A percentile compares a stretch with the other conserved stretches of the same genome.
These are phyloP conservation scores for Ceriagrion tenellum DNA, from an alignment of 2,888 invertebrate genomes.

Conservation along the genomic window DNA sequence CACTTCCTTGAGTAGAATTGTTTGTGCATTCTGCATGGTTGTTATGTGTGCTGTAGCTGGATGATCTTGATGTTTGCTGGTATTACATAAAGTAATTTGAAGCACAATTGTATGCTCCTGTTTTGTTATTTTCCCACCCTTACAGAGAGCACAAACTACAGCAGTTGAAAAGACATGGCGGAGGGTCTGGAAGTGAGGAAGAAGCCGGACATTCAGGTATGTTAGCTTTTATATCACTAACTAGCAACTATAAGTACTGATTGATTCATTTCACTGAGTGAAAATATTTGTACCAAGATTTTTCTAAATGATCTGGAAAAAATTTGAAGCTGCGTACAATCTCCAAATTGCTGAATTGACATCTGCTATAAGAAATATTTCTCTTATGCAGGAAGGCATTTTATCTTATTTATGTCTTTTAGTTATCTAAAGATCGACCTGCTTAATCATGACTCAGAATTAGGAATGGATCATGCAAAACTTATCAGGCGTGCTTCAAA, in stretches of 20 bases:
- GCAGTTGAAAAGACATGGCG: slow-evolving; percentile 87
- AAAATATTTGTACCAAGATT: neutral
- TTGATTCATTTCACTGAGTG: neutral
- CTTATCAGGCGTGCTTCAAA: too few species aligned
- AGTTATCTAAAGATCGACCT: too few species aligned
- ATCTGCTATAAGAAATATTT: too few species aligned
- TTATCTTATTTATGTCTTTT: too few species aligned
- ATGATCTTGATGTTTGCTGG: slow-evolving; percentile 60
- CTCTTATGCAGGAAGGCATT: too few species aligned
- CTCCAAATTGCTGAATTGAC: too few species aligned
- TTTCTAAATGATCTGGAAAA: neutral
- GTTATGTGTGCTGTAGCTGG: slow-evolving; percentile 54
- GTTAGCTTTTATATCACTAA: slow-evolving; percentile 54
- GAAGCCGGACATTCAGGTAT: slow-evolving; percentile 89
- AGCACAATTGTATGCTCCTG: slow-evolving; percentile 52
- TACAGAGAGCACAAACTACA: slow-evolving; percentile 89
- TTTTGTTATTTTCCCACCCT: slow-evolving; percentile 71
- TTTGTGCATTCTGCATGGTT: slow-evolving; percentile 62
- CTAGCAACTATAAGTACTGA: neutral
- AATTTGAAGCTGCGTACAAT: neutral
- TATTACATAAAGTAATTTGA: slow-evolving; percentile 34
- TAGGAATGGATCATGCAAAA: too few species aligned
- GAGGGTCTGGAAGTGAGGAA: slow-evolving; percentile 87
- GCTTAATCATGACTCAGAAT: too few species aligned
- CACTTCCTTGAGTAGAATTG: slow-evolving; percentile 51